Base-by-base conservation (phyloP, 2,797 vertebrate genomes). In the Mareca strepera region DNA sequence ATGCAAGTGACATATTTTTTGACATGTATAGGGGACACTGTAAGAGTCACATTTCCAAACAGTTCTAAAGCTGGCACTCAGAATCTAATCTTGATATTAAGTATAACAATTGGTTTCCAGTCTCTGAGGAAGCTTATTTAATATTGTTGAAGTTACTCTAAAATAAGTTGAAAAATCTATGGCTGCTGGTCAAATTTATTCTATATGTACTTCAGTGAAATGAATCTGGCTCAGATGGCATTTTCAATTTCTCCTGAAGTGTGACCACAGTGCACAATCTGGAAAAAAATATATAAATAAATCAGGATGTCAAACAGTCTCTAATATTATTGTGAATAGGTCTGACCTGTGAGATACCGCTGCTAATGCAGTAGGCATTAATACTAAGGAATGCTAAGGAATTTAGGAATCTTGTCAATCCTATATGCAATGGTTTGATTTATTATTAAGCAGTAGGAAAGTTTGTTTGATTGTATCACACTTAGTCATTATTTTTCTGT, bases 231-330 rank as follows among this genome's bases (percentile, higher is more conserved):
- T 48, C 23, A 82, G 64, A 50, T 3, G 56, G 3, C 12, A 37
- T 85, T 94, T 93, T 86, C 87, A 93, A 20, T 92, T 88, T 96
- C 35, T 84, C 23, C 69, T 79, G 22, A 83, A 88, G 72, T 64
- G 48, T 82, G 48, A 87, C 63, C 67, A 66, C 67, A 90, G 64
- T 78, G 59, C 35, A 50, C 17, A 81, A 93, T 16, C 26, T 74
- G n/a, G 14, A 85, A 86, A n/a, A 22, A 39, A 90, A 48, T 64
- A 44, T 10, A 41, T 17, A 82, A 48, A 88, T 35, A 84, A 58
- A 26, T 55, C 74, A 84, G 46, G 39, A 60, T 85, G 37, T 28
- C 74, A 79, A 67, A 92, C 17, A 33, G 17, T 82, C 76, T 94
- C 43, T 87, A 67, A 50, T 62, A 37, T 9, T 80, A 41, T 2